These are phyloP conservation scores for Myrmophylax atrothorax DNA, from an alignment of 2,113 vertebrate genomes.

Conservation along the genomic window DNA sequence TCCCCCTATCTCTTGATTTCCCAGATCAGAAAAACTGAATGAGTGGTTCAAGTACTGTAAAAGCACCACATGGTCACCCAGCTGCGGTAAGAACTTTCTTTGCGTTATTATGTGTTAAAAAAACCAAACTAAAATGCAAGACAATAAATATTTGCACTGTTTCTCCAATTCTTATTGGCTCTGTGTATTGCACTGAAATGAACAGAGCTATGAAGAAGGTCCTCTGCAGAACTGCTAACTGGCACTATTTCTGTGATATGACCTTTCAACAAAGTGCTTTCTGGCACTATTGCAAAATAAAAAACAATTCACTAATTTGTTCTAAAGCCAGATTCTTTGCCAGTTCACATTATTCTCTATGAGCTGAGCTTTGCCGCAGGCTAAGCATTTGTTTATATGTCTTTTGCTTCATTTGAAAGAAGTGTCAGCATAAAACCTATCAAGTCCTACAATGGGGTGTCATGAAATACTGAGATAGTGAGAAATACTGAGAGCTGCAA, in stretches of 20 bases:
- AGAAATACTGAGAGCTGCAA: background rate
- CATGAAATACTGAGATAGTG: background rate
- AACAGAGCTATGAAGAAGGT: background rate
- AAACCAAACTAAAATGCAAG: background rate
- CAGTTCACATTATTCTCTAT: background rate
- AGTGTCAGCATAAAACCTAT: background rate
- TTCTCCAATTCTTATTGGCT: background rate
- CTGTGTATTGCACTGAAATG: background rate
- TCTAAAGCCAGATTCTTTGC: background rate
- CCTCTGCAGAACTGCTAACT: background rate
- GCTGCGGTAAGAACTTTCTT: background rate
- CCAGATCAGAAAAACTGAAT: background rate
- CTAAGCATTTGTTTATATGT: conserved; percentile 2
- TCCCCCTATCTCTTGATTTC: background rate
- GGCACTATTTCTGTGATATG: background rate
- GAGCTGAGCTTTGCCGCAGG: background rate
- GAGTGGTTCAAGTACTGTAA: background rate
- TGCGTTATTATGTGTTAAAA: background rate
- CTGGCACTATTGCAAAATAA: background rate
- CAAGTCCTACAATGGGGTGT: background rate
- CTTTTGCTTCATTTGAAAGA: background rate
- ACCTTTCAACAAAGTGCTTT: background rate
- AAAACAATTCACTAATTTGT: background rate
- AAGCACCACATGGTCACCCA: background rate
- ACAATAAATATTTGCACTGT: background rate